These are phyloP conservation scores for Sinocyclocheilus anshuiensis DNA, from an alignment of 2,113 vertebrate genomes.

Conservation along the genomic window DNA sequence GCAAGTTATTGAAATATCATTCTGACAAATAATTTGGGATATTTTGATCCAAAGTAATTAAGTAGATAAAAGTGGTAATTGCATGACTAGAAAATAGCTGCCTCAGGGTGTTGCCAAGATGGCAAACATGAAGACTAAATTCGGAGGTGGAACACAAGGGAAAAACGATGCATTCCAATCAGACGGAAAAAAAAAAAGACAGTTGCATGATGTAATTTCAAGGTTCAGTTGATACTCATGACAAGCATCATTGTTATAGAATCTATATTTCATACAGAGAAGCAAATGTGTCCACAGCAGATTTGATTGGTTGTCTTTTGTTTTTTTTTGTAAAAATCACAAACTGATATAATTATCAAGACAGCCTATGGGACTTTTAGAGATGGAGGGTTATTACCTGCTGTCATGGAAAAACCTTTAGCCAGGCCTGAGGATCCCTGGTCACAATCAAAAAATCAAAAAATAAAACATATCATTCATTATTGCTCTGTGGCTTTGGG, in stretches of 20 bases:
- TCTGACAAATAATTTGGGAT: not conserved
- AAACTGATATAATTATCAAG: not conserved
- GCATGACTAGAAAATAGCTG: not conserved
- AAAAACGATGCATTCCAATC: not conserved
- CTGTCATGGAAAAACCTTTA: not conserved
- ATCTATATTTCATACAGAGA: not conserved
- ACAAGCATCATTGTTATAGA: not conserved
- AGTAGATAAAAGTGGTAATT: not conserved
- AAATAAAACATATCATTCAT: not conserved
- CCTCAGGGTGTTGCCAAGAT: constrained; percentile 4
- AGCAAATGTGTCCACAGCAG: not conserved
- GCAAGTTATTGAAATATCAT: not conserved
- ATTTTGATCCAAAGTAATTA: not conserved
- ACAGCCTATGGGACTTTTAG: not conserved
- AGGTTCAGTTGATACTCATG: not conserved
- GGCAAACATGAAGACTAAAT: not conserved
- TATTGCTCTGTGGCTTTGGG: not conserved
- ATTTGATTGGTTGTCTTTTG: not conserved
- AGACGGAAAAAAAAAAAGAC: not conserved
- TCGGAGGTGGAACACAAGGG: not conserved
- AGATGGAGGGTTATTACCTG: not conserved
- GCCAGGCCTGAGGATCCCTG: not conserved
- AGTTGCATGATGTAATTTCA: not conserved
- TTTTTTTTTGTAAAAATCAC: not conserved
- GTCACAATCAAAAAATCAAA: not conserved